Percentiles rank a stretch among this genome's conserved stretches.
Evolutionary conservation across 1,140 invertebrate genomes (phyloP).

Genomic region (Venturia canescens): DNA sequence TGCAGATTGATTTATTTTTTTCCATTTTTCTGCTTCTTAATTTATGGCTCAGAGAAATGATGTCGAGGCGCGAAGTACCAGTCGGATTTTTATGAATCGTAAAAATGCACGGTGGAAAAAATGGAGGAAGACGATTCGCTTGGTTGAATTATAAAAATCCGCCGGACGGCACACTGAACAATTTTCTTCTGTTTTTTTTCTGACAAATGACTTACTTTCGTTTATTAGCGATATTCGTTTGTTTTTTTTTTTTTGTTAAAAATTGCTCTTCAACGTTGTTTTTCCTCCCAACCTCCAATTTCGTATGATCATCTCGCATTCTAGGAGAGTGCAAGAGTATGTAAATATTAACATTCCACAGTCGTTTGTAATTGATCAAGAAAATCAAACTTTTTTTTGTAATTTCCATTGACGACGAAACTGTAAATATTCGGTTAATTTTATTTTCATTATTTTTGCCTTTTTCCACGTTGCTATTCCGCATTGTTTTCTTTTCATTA

Average conservation of each 20-base stretch:
- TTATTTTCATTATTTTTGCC: not conserved
- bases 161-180: not conserved
- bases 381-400: no score
- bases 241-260: not conserved
- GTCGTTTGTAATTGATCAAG: conserved; percentile 11
- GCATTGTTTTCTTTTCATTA: not conserved
- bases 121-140: conserved; percentile 10
- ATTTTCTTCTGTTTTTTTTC: conserved; percentile 9
- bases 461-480: not conserved
- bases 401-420: not conserved
- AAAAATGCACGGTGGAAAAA: not conserved
- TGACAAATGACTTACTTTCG: conserved; percentile 43
- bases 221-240: conserved; percentile 14
- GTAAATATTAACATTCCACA: conserved; percentile 37
- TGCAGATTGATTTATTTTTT: conserved; percentile 2
- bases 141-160: not conserved
- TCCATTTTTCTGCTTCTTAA: not conserved
- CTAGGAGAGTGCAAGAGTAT: not conserved
- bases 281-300: conserved; percentile 11
- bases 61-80: not conserved
- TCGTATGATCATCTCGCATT: conserved; percentile 11
- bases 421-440: not conserved
- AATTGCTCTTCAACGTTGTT: conserved; percentile 10
- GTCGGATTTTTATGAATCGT: not conserved
- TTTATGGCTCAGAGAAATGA: not conserved